Evolutionary conservation across 2,113 vertebrate species (phyloP).

Genomic region (Callopanchax toddi): DNA sequence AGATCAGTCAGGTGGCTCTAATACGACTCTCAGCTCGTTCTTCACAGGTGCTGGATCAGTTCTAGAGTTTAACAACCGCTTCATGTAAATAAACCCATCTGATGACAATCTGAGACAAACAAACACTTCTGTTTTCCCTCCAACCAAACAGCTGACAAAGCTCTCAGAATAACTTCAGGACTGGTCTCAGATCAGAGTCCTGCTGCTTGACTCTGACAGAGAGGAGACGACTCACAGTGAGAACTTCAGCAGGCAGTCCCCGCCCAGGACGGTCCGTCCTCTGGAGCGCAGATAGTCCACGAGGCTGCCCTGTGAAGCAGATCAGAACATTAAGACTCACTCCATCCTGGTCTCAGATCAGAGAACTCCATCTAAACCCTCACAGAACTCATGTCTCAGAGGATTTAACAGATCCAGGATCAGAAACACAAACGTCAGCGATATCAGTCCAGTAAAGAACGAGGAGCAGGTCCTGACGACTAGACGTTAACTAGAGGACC

Average conservation of each 20-base stretch:
- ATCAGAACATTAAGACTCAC: neutral
- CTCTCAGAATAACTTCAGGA: too few species aligned
- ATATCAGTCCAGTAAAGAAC: too few species aligned
- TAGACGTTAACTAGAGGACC: too few species aligned
- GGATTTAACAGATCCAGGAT: too few species aligned
- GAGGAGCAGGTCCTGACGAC: too few species aligned
- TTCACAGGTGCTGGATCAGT: neutral
- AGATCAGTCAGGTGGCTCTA: too few species aligned
- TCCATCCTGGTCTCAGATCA: too few species aligned
- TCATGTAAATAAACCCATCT: neutral
- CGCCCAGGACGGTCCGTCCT: constrained; percentile 91
- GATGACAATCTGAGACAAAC: neutral
- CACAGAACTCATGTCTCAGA: too few species aligned
- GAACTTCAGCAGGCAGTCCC: constrained; percentile 94
- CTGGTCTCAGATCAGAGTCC: too few species aligned
- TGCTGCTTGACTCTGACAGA: neutral
- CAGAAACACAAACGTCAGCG: too few species aligned
- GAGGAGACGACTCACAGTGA: constrained; percentile 84
- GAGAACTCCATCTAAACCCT: too few species aligned
- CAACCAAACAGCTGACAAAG: constrained; percentile 9
- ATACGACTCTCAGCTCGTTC: neutral
- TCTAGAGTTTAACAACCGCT: constrained; percentile 9
- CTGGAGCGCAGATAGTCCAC: constrained; percentile 95
- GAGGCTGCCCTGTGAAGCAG: constrained; percentile 86
- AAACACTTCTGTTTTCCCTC: constrained; percentile 14